Percentiles rank a stretch among this genome's conserved stretches.
phyloP scores from a whole-genome alignment of 2,113 vertebrate genomes.

The Cnemophilus loriae region DNA sequence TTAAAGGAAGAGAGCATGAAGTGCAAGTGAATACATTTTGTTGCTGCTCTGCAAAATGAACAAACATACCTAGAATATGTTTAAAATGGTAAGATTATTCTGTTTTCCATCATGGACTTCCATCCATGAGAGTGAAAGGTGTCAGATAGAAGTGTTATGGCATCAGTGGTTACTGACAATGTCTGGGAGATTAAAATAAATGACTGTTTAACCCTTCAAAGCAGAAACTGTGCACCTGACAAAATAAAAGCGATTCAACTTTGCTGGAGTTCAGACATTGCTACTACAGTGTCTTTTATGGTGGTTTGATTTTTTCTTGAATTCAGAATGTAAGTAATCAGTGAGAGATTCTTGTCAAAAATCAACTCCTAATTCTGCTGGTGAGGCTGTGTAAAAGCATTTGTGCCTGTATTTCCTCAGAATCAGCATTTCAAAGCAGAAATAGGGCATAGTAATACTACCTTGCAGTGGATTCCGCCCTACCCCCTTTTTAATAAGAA shows the following conservation, averaged over 20 bases:
- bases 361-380: not conserved
- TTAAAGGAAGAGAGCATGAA: not conserved
- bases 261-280: not conserved
- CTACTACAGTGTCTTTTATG: not conserved
- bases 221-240: slow-evolving; percentile 6
- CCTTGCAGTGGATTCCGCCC: not conserved
- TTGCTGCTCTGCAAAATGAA: not conserved
- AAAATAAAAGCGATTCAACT: slow-evolving; percentile 47
- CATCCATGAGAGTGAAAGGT: not conserved
- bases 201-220: slow-evolving; percentile 47
- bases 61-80: not conserved
- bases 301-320: not conserved
- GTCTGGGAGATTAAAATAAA: slow-evolving; percentile 35
- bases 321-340: not conserved
- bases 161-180: not conserved
- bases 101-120: not conserved
- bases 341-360: not conserved
- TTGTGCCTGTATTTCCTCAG: not conserved
- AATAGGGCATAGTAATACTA: not conserved
- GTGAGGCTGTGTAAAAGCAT: not conserved
- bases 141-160: not conserved
- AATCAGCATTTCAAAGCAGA: not conserved
- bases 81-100: not conserved
- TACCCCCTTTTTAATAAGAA: not conserved
- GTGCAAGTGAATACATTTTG: not conserved